A percentile compares a stretch with the other conserved stretches of the same genome.
phyloP scores from a whole-genome alignment of 1,140 invertebrate genomes.

The Papilio polyxenes region DNA sequence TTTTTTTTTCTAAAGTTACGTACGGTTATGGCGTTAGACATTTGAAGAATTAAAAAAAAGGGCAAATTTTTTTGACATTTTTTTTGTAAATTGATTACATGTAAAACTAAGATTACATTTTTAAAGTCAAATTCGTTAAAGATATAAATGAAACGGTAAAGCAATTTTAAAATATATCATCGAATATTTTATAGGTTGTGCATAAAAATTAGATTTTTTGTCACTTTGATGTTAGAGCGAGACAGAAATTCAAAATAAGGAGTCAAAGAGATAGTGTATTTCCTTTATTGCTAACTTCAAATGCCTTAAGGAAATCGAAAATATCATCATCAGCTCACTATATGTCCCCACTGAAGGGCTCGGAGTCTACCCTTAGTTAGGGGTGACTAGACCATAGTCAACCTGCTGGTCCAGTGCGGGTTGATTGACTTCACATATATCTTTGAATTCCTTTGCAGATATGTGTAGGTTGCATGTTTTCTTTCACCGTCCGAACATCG shows the following conservation, averaged over 20 bases:
- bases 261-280: neutral
- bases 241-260: neutral
- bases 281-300: neutral
- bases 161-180: constrained; percentile 2
- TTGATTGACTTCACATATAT: no score
- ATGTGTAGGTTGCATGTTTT: no score
- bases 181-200: neutral
- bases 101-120: neutral
- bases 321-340: no score
- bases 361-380: no score
- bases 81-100: no score
- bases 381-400: no score
- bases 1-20: no score
- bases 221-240: neutral
- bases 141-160: neutral
- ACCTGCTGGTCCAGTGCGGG: no score
- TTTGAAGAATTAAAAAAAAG: neutral
- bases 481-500: no score
- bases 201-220: neutral
- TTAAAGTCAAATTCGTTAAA: neutral
- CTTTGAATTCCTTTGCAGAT: no score
- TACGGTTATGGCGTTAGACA: neutral
- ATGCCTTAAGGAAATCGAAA: neutral
- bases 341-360: no score
- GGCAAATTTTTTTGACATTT: neutral